Conservation (phyloP, 2,888 invertebrate species). For the Plagiodera versicolora region DNA sequence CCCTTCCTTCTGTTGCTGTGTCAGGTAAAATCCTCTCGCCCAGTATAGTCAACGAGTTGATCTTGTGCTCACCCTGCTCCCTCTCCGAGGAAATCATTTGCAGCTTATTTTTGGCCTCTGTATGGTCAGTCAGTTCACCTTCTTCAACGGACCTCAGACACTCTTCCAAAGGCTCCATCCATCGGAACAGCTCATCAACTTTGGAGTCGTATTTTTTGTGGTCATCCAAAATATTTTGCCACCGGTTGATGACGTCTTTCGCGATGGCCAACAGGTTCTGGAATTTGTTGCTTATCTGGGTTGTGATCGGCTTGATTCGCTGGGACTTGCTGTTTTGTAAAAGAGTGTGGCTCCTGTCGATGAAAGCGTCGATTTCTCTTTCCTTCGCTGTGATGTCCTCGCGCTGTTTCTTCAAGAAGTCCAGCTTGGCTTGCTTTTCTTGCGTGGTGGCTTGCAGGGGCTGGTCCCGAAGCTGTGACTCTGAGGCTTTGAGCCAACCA, state of each 20-base stretch:
- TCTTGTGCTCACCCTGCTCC: constrained; percentile 80
- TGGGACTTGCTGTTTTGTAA: constrained; percentile 83
- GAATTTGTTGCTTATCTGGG: constrained; percentile 77
- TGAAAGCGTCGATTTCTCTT: constrained; percentile 82
- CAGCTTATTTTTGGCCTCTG: constrained; percentile 68
- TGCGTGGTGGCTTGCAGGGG: constrained; percentile 76
- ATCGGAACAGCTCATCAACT: constrained; percentile 71
- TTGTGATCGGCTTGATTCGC: constrained; percentile 81
- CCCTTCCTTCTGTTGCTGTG: constrained; percentile 89
- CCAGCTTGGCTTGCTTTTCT: constrained; percentile 78
- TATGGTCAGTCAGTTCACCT: constrained; percentile 61
- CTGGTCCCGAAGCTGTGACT: constrained; percentile 84
- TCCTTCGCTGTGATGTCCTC: constrained; percentile 80
- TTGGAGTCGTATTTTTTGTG: constrained; percentile 79
- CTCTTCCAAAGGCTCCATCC: constrained; percentile 77
- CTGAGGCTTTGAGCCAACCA: constrained; percentile 84
- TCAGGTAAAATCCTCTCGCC: constrained; percentile 91
- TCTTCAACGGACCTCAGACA: constrained; percentile 68
- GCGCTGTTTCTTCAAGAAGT: constrained; percentile 71
- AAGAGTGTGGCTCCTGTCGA: constrained; percentile 86
- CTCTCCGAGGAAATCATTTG: constrained; percentile 76
- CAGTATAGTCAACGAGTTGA: constrained; percentile 71
- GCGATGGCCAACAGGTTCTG: constrained; percentile 78
- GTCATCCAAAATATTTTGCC: constrained; percentile 81
- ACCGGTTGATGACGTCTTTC: constrained; percentile 84